Evolutionary conservation across 2,113 vertebrate species (phyloP).

Genomic region (Indri indri): DNA sequence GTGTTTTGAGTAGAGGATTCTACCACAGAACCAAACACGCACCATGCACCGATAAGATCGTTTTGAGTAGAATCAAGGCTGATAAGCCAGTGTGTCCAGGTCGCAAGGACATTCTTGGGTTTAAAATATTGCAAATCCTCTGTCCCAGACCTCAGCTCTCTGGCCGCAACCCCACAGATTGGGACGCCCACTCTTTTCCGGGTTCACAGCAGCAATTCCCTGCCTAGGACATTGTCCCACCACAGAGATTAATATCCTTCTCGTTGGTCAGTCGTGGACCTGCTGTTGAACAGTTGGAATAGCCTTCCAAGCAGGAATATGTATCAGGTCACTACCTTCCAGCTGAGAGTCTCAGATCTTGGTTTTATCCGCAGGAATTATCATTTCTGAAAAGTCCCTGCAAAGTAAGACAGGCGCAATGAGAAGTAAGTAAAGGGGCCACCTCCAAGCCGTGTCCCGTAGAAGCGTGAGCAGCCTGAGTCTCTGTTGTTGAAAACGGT

Average conservation of each 20-base stretch:
- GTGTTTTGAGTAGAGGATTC: not conserved
- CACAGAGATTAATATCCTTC: too few relatives aligned
- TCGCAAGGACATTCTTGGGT: not conserved
- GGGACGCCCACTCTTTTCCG: not conserved
- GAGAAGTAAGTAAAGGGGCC: not conserved
- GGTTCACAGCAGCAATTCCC: too few relatives aligned
- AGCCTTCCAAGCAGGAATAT: not conserved
- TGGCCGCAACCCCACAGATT: not conserved
- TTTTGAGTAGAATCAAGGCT: not conserved
- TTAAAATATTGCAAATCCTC: not conserved
- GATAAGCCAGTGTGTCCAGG: not conserved
- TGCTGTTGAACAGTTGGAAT: too few relatives aligned
- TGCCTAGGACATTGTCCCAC: rapidly evolving
- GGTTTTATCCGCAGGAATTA: not conserved
- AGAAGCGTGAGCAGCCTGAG: rapidly evolving
- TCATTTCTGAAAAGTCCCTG: too few relatives aligned
- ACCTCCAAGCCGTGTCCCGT: too few relatives aligned
- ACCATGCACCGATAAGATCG: not conserved
- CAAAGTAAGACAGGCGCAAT: too few relatives aligned
- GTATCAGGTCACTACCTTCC: not conserved
- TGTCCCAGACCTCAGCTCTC: not conserved
- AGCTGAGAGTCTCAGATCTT: not conserved
- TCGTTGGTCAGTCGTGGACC: too few relatives aligned
- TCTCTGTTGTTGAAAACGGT: not conserved
- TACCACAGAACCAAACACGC: not conserved